phyloP scores from a whole-genome alignment of 2,797 vertebrate genomes.

The Smutsia gigantea region DNA sequence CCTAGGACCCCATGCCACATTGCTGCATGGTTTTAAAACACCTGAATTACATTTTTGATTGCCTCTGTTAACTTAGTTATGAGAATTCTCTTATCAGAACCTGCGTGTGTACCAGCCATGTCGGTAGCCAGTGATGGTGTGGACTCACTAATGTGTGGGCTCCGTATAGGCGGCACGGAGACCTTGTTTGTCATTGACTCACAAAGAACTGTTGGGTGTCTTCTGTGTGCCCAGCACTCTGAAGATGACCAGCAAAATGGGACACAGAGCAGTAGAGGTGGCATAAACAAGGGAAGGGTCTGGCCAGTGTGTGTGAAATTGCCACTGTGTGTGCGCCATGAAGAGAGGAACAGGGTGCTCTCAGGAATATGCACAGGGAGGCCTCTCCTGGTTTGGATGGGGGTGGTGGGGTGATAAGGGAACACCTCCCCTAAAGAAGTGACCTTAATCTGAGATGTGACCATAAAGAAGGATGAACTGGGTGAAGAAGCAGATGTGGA shows the following conservation, averaged over 20 bases:
- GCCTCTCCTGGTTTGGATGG: neutral
- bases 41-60: fast-evolving
- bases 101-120: neutral
- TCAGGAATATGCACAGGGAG: neutral
- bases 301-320: fast-evolving
- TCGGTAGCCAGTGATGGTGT: fast-evolving
- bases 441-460: neutral
- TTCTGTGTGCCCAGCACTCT: neutral
- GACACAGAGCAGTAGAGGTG: fast-evolving
- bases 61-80: fast-evolving
- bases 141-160: neutral
- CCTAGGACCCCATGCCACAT: too few species aligned
- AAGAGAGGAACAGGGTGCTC: fast-evolving
- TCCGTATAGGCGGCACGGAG: neutral
- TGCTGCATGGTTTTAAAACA: neutral
- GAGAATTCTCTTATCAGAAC: too few species aligned
- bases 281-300: neutral
- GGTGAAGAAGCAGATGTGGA: neutral
- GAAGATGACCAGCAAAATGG: neutral
- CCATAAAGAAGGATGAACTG: neutral
- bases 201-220: fast-evolving
- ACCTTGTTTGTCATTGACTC: neutral
- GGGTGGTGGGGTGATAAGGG: neutral
- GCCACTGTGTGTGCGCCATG: fast-evolving
- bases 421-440: neutral